phyloP scores from a whole-genome alignment of 2,888 invertebrate species.

The Willowsia nigromaculata region DNA sequence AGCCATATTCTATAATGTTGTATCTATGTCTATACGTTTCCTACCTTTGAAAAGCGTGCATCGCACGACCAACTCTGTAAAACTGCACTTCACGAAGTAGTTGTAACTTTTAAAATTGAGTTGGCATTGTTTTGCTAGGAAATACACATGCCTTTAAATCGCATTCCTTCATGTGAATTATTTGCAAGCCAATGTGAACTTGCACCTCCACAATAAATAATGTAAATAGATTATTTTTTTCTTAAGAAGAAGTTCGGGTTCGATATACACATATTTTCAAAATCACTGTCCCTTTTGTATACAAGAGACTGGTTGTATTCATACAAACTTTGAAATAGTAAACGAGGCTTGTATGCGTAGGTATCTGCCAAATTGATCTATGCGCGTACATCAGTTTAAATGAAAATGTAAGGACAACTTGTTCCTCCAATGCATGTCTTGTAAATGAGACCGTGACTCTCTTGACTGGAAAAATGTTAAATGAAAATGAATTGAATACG shows the following conservation, averaged over 20 bases:
- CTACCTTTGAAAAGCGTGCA: constrained; percentile 22
- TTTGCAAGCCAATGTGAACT: constrained; percentile 54
- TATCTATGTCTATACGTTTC: background rate
- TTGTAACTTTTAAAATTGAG: constrained; percentile 46
- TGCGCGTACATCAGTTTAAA: constrained; percentile 45
- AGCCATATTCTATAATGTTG: background rate
- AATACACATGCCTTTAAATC: constrained; percentile 14
- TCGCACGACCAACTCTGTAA: constrained; percentile 55
- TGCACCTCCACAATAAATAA: constrained; percentile 52
- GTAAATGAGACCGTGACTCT: constrained; percentile 70
- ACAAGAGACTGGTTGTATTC: background rate
- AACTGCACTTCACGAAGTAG: constrained; percentile 69
- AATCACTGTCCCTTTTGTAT: background rate
- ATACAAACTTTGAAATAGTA: background rate
- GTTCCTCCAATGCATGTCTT: constrained; percentile 52
- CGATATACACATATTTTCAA: constrained; percentile 19
- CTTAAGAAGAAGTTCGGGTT: constrained; percentile 29
- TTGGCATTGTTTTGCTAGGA: constrained; percentile 37
- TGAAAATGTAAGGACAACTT: constrained; percentile 67
- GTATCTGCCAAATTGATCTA: constrained; percentile 43
- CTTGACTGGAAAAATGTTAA: constrained; percentile 60
- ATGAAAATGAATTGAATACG: constrained; percentile 52
- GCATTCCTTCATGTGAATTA: constrained; percentile 44
- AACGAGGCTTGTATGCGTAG: background rate
- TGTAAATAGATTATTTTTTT: constrained; percentile 53